phyloP scores from a whole-genome alignment of 1,140 invertebrate species.

The Neodiprion pinetum region DNA sequence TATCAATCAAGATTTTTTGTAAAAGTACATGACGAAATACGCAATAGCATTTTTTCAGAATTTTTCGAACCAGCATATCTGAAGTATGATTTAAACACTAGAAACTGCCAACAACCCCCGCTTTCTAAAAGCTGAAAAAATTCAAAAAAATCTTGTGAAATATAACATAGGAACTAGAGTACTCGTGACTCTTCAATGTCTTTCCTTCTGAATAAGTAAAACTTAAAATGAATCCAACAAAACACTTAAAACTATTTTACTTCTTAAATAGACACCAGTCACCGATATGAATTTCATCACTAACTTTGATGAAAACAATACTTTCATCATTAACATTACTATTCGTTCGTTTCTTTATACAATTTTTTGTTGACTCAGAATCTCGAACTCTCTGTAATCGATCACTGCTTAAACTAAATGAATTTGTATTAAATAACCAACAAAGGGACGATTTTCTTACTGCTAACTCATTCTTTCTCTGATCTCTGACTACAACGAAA shows the following conservation, averaged over 20 bases:
- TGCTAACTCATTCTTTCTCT: constrained; percentile 20
- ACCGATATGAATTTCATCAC: constrained; percentile 15
- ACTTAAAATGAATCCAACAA: neutral
- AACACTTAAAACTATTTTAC: neutral
- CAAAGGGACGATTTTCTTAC: constrained; percentile 33
- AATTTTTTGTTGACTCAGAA: constrained; percentile 14
- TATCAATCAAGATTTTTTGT: too few relatives aligned
- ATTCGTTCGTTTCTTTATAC: too few relatives aligned
- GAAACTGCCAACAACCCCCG: too few relatives aligned
- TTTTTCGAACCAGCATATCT: too few relatives aligned
- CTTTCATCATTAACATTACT: too few relatives aligned
- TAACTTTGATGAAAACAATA: neutral
- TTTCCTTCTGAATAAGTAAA: constrained; percentile 4
- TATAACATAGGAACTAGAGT: neutral
- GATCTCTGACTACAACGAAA: constrained; percentile 27
- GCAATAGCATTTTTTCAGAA: too few relatives aligned
- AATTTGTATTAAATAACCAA: constrained; percentile 27
- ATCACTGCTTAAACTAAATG: constrained; percentile 23
- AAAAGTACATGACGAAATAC: too few relatives aligned
- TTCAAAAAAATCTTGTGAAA: too few relatives aligned
- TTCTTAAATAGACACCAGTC: constrained; percentile 7
- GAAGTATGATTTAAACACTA: too few relatives aligned
- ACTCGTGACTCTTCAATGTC: constrained; percentile 10
- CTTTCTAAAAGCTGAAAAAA: too few relatives aligned
- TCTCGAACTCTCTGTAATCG: constrained; percentile 24